Base-by-base conservation (phyloP, 37 sponge, comb jelly and placozoan genomes). In the Tethya wilhelma region DNA sequence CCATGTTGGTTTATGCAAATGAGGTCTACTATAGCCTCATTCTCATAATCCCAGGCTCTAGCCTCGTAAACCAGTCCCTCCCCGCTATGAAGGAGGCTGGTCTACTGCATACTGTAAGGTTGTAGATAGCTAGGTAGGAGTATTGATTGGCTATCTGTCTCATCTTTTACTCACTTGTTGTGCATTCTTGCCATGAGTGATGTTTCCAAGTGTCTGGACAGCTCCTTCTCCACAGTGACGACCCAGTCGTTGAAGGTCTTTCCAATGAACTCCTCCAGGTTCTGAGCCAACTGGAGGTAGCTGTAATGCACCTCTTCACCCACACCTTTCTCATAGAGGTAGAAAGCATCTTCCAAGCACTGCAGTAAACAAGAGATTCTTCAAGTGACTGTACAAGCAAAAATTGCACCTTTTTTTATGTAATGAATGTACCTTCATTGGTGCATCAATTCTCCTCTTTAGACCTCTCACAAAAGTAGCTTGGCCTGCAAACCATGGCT, bases 171-270 rank as follows among this genome's bases (percentile, higher is more conserved):
- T 34, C 14, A 56, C 56, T 34, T 73, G 73, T 55, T 44, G 37
- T 26, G 56, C 34, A 70, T 58, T 38, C 75, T 88, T 37, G 64
- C 38, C 96, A 96, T 95, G 42, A 98, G 96, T 8, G 90, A 90
- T 28, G 45, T 59, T 67, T 98, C 96, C 59, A 98, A 81, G 49
- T 73, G 82, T 68, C 71, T 87, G 62, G 64, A 9, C 0, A 92
- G 85, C 43, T 98, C 98, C 76, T 86, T 91, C 72, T 94, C 95
- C 41, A 97, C 89, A 19, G 84, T 87, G 60, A 53, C 55, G 2
- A 79, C 83, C 99, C 99, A 98, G 23, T 98, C 96, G 26, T 91
- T 89, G 82, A 96, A 98, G 44, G 73, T 85, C 84, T 98, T 98
- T 20, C 89, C 87, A 32, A 98, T 89, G 69, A 87, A 98, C 72